These are phyloP conservation scores for Stylophora pistillata DNA, from an alignment of 64 coral and sea anemone genomes.

Conservation along the genomic window DNA sequence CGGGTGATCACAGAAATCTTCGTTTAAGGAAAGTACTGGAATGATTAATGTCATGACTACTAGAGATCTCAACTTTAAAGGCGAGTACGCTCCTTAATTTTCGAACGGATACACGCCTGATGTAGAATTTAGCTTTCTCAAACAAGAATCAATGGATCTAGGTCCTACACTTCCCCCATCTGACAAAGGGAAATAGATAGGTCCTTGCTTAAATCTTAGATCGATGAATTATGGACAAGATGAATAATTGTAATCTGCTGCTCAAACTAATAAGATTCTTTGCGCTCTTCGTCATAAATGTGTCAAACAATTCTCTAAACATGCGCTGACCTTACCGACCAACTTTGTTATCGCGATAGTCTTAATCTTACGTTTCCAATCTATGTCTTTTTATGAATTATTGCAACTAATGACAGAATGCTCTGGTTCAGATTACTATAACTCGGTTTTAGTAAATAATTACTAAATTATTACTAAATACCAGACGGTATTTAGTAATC, in stretches of 20 bases:
- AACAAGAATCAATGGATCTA: conserved; percentile 15
- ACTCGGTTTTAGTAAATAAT: neutral
- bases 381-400: neutral
- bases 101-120: neutral
- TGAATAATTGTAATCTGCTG: conserved; percentile 14
- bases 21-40: neutral
- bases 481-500: neutral
- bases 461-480: neutral
- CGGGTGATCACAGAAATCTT: conserved; percentile 19
- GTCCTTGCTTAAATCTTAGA: conserved; percentile 23
- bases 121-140: neutral
- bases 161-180: conserved; percentile 20
- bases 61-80: neutral
- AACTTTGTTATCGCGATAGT: neutral
- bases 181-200: conserved; percentile 26
- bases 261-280: conserved; percentile 2
- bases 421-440: conserved; percentile 2
- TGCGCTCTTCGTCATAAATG: neutral
- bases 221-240: conserved; percentile 16
- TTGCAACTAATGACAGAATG: neutral
- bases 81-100: neutral
- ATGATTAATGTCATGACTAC: neutral
- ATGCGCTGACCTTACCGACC: neutral
- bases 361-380: neutral
- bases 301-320: conserved; percentile 5